Base-by-base conservation (phyloP, 2,797 vertebrate genomes). In the Hozukius guyotensis region DNA sequence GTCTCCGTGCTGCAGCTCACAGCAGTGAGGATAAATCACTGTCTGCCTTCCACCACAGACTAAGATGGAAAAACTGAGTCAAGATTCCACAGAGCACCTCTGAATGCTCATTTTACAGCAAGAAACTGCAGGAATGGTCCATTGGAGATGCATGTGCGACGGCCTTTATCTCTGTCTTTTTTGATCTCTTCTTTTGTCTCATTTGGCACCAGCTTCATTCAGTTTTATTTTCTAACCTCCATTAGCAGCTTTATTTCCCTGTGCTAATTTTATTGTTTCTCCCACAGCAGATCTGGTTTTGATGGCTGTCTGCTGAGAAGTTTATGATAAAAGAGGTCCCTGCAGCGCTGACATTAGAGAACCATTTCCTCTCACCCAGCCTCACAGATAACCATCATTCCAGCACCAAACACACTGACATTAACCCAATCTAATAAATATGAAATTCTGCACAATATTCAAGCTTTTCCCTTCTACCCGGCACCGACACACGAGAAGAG, bases 11-110 rank as follows among this genome's bases (percentile, higher is more conserved):
- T 88, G 89, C 79, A 91, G 87, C 87, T 77, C 88, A 74, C 83
- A 90, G 87, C 78, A 55, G 65, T 29, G 77, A 29, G 89, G 93
- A 95, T 94, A 95, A 94, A 95, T 94, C 92, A 91, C 73, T 75
- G 89, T 89, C 91, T 89, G 84, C 89, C 55, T 42, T 87, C 85
- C 81, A 80, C 88, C 87, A 77, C 92, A 90, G 85, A 90, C 86
- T 78, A 67, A 85, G 85, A 93, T 90, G 94, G 94, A 96, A 96
- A 95, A 94, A 93, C 63, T 93, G 93, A 95, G 71, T 94, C 88
- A 91, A 85, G 75, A 88, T 84, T 88, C 90, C 86, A 87, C 27
- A 8, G 86, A 68, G 83, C 83, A 82, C 83, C 79, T 89, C 89
- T 49, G 75, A 88, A 80, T 10, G 77, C 82, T 91, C 78, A 80